Evolutionary conservation across 2,888 invertebrate species (phyloP), one percentile per base, ranked within the genome.

Genomic region (Acleris cristana): DNA sequence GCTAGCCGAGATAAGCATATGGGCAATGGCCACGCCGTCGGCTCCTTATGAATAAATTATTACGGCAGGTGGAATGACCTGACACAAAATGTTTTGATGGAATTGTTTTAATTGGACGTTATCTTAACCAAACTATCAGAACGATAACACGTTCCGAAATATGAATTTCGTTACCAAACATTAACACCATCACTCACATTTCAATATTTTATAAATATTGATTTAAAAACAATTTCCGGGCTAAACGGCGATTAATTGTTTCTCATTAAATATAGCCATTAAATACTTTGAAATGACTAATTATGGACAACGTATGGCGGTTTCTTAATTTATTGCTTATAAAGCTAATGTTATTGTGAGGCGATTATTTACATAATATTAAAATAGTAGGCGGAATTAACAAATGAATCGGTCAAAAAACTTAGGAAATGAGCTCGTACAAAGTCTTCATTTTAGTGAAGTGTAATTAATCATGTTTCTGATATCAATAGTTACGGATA

Each of bases 101-200:
- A 92, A 91, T 92, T 91, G 90, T 90, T 92, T 92, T 92, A 92
- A 92, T 92, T 92, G 92, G 91, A 83, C 88, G 83, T 84, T 92
- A 92, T 90, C 91, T 87, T 75, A 71, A 73, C 74, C 79, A 73
- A 79, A 82, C 88, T 86, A 91, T 92, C 91, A 81, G 82, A 77
- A 80, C 82, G 83, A 85, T 87, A 84, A 82, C 81, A 83, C 82
- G 82, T 85, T 86, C 83, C 78, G 73, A 85, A 88, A 89, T 90
- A 90, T 89, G 85, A 90, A 89, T 87, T 86, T 86, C 80, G 85
- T 86, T 86, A 76, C 80, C 78, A 76, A 80, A 82, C 80, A 82
- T 89, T 88, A 88, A 89, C 88, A 87, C 87, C 85, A 84, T 77
- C 84, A 78, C 79, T 80, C 78, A 80, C 79, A 79, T 83, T 87